Evolutionary conservation across 2,888 invertebrate genomes (phyloP).

Genomic region (Phengaris arion): DNA sequence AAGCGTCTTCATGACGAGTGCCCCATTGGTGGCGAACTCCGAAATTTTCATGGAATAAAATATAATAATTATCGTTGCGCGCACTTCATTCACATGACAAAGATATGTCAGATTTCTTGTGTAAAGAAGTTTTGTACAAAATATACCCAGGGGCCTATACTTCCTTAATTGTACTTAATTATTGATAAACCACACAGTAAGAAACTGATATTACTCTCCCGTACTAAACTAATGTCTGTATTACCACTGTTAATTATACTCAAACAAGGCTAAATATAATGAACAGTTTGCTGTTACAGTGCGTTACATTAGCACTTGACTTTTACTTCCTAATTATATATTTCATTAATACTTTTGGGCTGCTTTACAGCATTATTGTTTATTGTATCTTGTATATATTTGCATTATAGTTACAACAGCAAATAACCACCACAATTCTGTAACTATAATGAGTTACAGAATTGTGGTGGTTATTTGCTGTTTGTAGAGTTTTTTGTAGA

Average conservation of each 20-base stretch:
- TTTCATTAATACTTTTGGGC: neutral
- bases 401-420: neutral
- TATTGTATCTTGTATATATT: neutral
- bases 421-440: no score
- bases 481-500: no score
- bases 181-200: no score
- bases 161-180: neutral
- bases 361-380: neutral
- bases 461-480: neutral
- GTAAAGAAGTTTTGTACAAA: no score
- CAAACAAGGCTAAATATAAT: conserved; percentile 10
- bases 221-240: neutral
- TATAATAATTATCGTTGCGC: no score
- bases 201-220: neutral
- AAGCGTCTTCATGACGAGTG: no score
- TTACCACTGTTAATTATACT: neutral
- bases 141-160: neutral
- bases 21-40: no score
- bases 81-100: no score
- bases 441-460: no score
- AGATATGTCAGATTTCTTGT: no score
- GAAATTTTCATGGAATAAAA: no score
- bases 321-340: conserved; percentile 18
- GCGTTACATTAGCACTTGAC: conserved; percentile 8
- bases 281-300: conserved; percentile 2